A percentile compares a stretch with the other conserved stretches of the same genome.
These are phyloP conservation scores for Takifugu ocellatus DNA, from an alignment of 2,797 vertebrate genomes.

Conservation along the genomic window DNA sequence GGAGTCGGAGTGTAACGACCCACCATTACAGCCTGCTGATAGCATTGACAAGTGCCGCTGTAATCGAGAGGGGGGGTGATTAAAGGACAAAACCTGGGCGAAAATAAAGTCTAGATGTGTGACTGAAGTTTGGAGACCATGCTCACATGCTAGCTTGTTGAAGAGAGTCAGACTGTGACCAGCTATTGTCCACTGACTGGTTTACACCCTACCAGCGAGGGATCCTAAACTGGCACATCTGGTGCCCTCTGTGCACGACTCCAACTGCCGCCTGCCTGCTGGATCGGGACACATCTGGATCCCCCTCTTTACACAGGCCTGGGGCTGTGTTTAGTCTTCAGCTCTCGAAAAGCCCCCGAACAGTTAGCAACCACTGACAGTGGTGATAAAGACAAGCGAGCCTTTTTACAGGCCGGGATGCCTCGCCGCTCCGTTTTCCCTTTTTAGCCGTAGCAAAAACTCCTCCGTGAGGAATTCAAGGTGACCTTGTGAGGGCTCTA, in stretches of 20 bases:
- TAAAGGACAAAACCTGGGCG: slow-evolving; percentile 1
- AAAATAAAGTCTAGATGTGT: slow-evolving; percentile 4
- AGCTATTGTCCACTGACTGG: too few relatives aligned
- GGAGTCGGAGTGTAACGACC: slow-evolving; percentile 43
- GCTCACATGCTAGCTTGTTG: too few relatives aligned
- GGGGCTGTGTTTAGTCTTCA: too few relatives aligned
- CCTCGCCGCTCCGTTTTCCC: background rate
- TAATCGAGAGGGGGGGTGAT: slow-evolving; percentile 16
- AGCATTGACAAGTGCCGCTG: slow-evolving; percentile 32
- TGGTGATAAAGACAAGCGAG: too few relatives aligned
- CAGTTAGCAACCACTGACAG: too few relatives aligned
- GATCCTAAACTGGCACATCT: too few relatives aligned
- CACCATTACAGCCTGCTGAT: slow-evolving; percentile 44
- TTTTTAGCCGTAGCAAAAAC: background rate
- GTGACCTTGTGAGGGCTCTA: slow-evolving; percentile 2
- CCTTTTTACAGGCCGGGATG: too few relatives aligned
- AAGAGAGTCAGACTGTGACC: too few relatives aligned
- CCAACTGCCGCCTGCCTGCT: background rate
- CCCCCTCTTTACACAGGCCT: background rate
- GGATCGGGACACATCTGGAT: background rate
- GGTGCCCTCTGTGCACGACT: background rate
- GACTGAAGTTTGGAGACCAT: background rate
- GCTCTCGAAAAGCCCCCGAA: too few relatives aligned
- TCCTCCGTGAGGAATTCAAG: slow-evolving; percentile 12
- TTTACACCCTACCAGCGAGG: too few relatives aligned